Conservation (phyloP, 2,888 invertebrate genomes). For the Pachliopta kotzebuea region DNA sequence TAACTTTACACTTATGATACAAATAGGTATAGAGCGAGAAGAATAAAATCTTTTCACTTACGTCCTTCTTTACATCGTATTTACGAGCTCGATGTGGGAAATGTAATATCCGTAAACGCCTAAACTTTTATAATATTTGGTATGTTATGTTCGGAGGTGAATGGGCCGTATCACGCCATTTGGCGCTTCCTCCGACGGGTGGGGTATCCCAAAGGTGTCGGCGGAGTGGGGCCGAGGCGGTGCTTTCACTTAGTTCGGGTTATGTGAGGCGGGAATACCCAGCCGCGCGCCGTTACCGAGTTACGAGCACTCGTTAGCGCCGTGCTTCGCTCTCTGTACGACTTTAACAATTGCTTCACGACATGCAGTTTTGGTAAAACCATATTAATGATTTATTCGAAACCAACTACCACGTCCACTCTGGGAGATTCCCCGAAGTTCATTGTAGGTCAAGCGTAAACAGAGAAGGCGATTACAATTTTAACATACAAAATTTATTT, state of each 20-base stretch:
- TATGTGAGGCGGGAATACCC: constrained; percentile 60
- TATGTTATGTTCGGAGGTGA: not conserved
- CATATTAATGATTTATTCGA: not conserved
- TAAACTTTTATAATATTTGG: not conserved
- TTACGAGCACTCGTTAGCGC: constrained; percentile 29
- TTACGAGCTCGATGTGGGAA: no score
- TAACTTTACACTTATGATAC: no score
- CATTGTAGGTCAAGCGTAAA: no score
- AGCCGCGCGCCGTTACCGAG: constrained; percentile 33
- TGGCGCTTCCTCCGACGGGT: constrained; percentile 38
- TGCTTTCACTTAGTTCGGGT: constrained; percentile 61
- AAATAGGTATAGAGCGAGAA: no score
- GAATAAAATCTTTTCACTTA: no score
- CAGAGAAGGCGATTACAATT: no score
- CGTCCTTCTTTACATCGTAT: no score
- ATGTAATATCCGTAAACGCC: no score
- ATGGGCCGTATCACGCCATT: constrained; percentile 30
- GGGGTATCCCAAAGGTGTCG: constrained; percentile 47
- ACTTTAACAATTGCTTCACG: not conserved
- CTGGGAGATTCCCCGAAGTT: not conserved
- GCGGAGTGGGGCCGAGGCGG: constrained; percentile 30
- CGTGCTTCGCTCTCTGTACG: not conserved
- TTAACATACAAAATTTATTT: no score
- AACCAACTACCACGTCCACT: not conserved
- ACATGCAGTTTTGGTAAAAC: constrained; percentile 11